Conservation (phyloP, 2,113 vertebrate genomes). For the Coregonus clupeaformis region DNA sequence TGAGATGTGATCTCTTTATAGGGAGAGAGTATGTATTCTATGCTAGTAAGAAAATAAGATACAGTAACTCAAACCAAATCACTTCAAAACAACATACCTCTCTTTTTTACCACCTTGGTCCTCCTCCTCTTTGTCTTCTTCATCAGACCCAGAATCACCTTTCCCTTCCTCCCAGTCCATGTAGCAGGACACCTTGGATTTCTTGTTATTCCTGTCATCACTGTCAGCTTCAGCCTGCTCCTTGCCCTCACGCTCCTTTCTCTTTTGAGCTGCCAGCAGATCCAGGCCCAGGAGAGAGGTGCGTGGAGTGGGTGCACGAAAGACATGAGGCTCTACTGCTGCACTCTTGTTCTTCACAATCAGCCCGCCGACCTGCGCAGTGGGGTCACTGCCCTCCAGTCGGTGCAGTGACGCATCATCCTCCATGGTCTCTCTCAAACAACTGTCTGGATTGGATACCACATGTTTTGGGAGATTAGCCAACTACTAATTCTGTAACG, state of each 20-base stretch:
- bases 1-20: not conserved
- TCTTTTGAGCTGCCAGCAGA: conserved; percentile 90
- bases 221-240: conserved; percentile 64
- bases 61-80: not conserved
- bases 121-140: conserved; percentile 66
- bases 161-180: conserved; percentile 88
- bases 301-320: conserved; percentile 90
- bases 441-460: not conserved
- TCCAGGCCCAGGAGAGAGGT: conserved; percentile 90
- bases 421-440: conserved; percentile 58
- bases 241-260: conserved; percentile 86
- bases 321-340: conserved; percentile 85
- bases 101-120: conserved; percentile 71
- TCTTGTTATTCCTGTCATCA: conserved; percentile 72
- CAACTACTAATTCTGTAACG: no score
- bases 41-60: not conserved
- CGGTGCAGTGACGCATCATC: conserved; percentile 83
- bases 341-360: conserved; percentile 83
- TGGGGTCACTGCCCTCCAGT: conserved; percentile 79
- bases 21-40: not conserved
- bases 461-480: no score
- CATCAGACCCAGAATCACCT: conserved; percentile 83
- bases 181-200: conserved; percentile 82
- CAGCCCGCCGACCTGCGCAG: conserved; percentile 81
- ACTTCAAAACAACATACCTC: conserved; percentile 71